These are phyloP conservation scores for Diploscapter pachys DNA, from an alignment of 1,140 invertebrate species.

Conservation along the genomic window DNA sequence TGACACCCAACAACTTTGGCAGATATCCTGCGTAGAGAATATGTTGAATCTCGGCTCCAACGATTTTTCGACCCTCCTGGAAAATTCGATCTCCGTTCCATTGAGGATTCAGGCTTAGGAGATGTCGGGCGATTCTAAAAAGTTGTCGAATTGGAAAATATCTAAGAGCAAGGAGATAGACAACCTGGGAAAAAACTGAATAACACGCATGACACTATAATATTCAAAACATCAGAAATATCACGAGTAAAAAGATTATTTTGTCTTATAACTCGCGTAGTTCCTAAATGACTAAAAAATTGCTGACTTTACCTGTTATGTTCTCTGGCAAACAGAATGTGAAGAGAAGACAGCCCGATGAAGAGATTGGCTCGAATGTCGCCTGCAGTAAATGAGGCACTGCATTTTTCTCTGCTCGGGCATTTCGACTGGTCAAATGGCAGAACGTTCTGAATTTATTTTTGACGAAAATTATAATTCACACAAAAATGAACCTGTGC, in stretches of 20 bases:
- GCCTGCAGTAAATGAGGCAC: slow-evolving; percentile 54
- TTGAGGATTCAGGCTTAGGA: slow-evolving; percentile 41
- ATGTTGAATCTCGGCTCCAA: slow-evolving; percentile 61
- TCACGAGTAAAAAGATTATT: no score
- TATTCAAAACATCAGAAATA: no score
- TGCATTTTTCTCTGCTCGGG: slow-evolving; percentile 39
- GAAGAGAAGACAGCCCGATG: slow-evolving; percentile 55
- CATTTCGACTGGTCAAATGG: slow-evolving; percentile 56
- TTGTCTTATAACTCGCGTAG: no score
- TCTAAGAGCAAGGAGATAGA: not conserved
- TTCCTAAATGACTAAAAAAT: not conserved
- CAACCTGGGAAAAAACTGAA: no score
- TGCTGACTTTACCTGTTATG: slow-evolving; percentile 46
- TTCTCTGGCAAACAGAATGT: slow-evolving; percentile 57
- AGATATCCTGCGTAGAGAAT: slow-evolving; percentile 51
- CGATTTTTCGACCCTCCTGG: slow-evolving; percentile 65
- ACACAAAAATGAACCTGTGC: slow-evolving; percentile 34
- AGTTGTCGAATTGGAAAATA: not conserved
- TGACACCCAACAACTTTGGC: slow-evolving; percentile 50
- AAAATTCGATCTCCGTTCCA: slow-evolving; percentile 47
- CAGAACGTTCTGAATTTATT: slow-evolving; percentile 37
- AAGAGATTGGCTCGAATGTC: slow-evolving; percentile 58
- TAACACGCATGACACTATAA: no score
- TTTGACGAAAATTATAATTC: slow-evolving; percentile 5
- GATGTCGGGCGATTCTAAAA: slow-evolving; percentile 43